Percentiles rank a stretch among this genome's conserved stretches.
Conservation (phyloP, 2,797 vertebrate species). For the Catharus ustulatus region DNA sequence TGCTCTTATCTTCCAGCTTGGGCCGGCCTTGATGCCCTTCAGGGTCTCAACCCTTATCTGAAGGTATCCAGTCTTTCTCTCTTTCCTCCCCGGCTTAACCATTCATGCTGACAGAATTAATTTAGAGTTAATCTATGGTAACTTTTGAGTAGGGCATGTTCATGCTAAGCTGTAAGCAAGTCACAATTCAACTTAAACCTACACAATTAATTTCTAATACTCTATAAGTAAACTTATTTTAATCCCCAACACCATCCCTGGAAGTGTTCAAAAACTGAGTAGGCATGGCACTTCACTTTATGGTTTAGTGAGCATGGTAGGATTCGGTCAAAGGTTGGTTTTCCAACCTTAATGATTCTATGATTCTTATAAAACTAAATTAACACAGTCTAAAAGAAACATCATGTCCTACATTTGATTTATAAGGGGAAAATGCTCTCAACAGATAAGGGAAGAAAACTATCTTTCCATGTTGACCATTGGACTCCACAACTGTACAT, state of each 20-base stretch:
- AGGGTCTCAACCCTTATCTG: neutral
- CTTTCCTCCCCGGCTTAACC: neutral
- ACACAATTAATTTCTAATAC: neutral
- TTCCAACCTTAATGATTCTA: neutral
- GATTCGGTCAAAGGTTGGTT: neutral
- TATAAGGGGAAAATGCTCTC: neutral
- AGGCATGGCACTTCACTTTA: neutral
- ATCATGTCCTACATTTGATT: neutral
- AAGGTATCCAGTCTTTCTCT: neutral
- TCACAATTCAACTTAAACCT: neutral
- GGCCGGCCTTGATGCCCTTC: neutral
- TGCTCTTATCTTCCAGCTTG: neutral
- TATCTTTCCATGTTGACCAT: neutral
- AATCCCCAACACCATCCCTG: neutral
- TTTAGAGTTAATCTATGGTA: neutral
- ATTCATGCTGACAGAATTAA: neutral
- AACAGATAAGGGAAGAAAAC: neutral
- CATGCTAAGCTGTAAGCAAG: neutral
- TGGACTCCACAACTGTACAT: neutral
- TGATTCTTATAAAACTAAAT: neutral
- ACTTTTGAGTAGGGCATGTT: neutral
- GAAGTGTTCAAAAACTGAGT: neutral
- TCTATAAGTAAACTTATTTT: neutral
- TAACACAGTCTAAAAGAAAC: neutral
- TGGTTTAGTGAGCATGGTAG: neutral